Base-by-base conservation (phyloP, 23 tunicate species). In the Halocynthia roretzi region DNA sequence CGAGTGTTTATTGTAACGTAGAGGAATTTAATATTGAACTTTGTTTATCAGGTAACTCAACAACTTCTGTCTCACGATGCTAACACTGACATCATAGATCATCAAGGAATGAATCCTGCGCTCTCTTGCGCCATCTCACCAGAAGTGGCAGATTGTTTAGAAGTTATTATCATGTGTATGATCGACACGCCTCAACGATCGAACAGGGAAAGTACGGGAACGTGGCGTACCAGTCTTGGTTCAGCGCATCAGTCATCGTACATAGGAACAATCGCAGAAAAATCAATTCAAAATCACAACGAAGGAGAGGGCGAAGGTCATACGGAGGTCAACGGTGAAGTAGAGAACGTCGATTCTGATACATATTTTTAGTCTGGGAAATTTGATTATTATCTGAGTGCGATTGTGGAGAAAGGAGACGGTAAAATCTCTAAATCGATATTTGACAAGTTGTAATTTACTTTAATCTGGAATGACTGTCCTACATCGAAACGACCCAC, bases 101-200 rank as follows among this genome's bases (percentile, higher is more conserved):
- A 86, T 77, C 87, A 82, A 22, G 92, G 87, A 10, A 51, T 92
- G 56, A 86, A 81, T 68, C 87, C 98, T 2, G 98, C 98, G 6
- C 71, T 92, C 44, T 84, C 98, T 7, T 92, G 98, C 70, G 98
- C 98, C 15, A 85, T 92, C 8, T 86, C 71, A 69, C 61, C 19
- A 78, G 80, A 92, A 65, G 98, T 92, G 62, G 98, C 87, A 5
- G 98, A 92, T 67, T 92, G 98, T 58, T 67, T 92, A 52, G 91
- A 86, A 68, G 21, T 92, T 78, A 86, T 92, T 15, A 78, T 92
- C 10, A 21, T 81, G 48, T 83, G 82, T 61, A 86, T 92, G 98
- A 52, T 81, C 64, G 78, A 74, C 62, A 6, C n/a, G 20, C 63
- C 78, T 8, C 67, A 74, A 14, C 19, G 64, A 10, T 54, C 78